Conservation (phyloP, 1,140 invertebrate species). For the Phocides pigmalion region DNA sequence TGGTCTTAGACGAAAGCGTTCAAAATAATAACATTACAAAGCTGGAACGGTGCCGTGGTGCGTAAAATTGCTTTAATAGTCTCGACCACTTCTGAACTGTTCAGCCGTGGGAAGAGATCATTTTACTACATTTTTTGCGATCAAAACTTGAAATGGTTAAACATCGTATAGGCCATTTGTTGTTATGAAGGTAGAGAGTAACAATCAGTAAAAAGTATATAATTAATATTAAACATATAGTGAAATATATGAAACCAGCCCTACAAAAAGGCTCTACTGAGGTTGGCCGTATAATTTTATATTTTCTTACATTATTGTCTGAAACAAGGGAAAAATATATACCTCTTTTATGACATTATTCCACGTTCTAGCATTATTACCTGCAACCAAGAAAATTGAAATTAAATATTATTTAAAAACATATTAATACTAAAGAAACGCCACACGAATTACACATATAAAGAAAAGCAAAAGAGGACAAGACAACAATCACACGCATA, state of each 20-base stretch:
- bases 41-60: constrained; percentile 32
- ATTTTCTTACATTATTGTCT: not conserved
- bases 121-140: not conserved
- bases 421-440: not conserved
- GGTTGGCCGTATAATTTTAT: not conserved
- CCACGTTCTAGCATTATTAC: not conserved
- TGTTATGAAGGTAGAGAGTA: too few species aligned
- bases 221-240: too few species aligned
- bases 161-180: too few species aligned
- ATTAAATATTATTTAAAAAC: not conserved
- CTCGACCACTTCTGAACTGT: constrained; percentile 39
- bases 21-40: constrained; percentile 5
- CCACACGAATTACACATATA: too few species aligned
- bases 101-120: constrained; percentile 43
- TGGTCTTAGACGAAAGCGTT: constrained; percentile 6
- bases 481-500: not conserved
- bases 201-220: too few species aligned
- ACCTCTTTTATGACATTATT: not conserved
- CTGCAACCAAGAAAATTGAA: not conserved
- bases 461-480: not conserved
- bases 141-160: not conserved
- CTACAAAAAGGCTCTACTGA: not conserved
- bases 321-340: not conserved
- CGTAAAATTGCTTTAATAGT: constrained; percentile 59
- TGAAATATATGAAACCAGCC: too few species aligned